phyloP scores from a whole-genome alignment of 2,113 vertebrate species.

The Alaudala cheleensis region DNA sequence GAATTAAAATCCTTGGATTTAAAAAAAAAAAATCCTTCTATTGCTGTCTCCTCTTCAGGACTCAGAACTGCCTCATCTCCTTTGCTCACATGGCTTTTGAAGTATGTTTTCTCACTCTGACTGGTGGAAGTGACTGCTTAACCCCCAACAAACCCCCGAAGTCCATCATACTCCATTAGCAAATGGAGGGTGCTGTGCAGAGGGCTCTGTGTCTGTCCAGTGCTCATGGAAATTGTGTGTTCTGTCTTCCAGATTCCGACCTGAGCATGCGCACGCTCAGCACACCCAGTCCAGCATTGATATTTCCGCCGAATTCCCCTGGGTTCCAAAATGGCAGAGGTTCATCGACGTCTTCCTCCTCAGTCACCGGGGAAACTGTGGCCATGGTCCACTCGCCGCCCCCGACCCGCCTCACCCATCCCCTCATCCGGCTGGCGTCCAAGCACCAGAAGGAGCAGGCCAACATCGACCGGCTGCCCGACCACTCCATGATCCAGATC shows the following conservation, averaged over 20 bases:
- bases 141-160: rapidly evolving
- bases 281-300: constrained; percentile 93
- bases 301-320: constrained; percentile 84
- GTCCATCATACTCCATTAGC: background rate
- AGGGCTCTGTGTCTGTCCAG: background rate
- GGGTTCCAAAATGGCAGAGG: constrained; percentile 87
- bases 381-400: constrained; percentile 93
- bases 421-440: constrained; percentile 81
- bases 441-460: constrained; percentile 82
- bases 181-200: rapidly evolving
- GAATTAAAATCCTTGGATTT: background rate
- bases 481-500: constrained; percentile 86
- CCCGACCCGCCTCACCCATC: constrained; percentile 78
- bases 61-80: background rate
- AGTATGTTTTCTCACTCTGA: background rate
- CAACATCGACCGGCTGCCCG: constrained; percentile 86
- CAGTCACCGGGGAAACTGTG: constrained; percentile 87
- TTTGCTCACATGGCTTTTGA: background rate
- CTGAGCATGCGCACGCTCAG: constrained; percentile 92
- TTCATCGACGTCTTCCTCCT: constrained; percentile 90
- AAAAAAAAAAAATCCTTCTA: background rate
- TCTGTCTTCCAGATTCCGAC: constrained; percentile 86
- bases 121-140: background rate
- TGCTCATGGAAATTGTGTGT: background rate
- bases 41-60: background rate